These are phyloP conservation scores for Mizuhopecten yessoensis DNA, from an alignment of 1,140 invertebrate species.

Conservation along the genomic window DNA sequence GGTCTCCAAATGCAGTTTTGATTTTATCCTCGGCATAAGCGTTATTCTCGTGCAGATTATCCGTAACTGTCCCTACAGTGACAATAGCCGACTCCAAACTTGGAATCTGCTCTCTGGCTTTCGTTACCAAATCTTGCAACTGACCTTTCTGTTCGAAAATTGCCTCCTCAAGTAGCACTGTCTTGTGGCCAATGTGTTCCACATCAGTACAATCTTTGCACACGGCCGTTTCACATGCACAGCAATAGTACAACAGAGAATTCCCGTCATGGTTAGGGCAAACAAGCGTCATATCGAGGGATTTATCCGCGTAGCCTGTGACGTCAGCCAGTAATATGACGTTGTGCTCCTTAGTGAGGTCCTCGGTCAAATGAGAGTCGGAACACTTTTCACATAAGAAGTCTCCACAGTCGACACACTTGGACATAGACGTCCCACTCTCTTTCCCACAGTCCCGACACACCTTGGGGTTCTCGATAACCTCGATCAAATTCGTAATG, in stretches of 20 bases:
- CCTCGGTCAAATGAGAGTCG: slow-evolving; percentile 54
- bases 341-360: slow-evolving; percentile 61
- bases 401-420: slow-evolving; percentile 81
- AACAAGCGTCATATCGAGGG: slow-evolving; percentile 68
- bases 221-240: slow-evolving; percentile 85
- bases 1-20: slow-evolving; percentile 80
- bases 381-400: slow-evolving; percentile 79
- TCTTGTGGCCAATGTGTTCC: slow-evolving; percentile 85
- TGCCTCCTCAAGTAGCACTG: slow-evolving; percentile 83
- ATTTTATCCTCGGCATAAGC: slow-evolving; percentile 81
- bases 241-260: slow-evolving; percentile 84
- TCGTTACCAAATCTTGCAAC: slow-evolving; percentile 82
- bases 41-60: slow-evolving; percentile 78
- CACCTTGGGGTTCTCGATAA: slow-evolving; percentile 77
- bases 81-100: slow-evolving; percentile 83
- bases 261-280: slow-evolving; percentile 83
- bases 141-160: slow-evolving; percentile 83
- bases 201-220: slow-evolving; percentile 85
- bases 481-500: slow-evolving; percentile 84
- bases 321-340: slow-evolving; percentile 54
- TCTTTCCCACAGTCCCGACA: slow-evolving; percentile 75
- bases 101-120: slow-evolving; percentile 83
- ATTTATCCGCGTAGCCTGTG: slow-evolving; percentile 44
- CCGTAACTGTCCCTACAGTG: slow-evolving; percentile 80
- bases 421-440: slow-evolving; percentile 74